Percentiles rank a stretch among this genome's conserved stretches.
Evolutionary conservation across 2,797 vertebrate genomes (phyloP).

Genomic region (Thunnus albacares): DNA sequence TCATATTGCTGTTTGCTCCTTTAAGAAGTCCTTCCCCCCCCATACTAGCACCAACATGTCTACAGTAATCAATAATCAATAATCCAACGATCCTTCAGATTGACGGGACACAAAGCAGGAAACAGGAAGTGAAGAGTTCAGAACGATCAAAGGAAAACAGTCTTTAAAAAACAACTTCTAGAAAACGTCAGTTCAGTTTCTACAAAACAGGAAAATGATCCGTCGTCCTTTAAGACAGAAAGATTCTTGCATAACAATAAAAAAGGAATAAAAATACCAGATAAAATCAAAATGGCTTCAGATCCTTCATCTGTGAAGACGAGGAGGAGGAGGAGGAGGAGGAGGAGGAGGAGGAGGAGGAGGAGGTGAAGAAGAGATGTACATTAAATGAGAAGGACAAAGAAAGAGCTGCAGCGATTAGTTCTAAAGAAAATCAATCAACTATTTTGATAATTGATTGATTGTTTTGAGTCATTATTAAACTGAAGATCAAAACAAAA

Average conservation of each 20-base stretch:
- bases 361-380: too few species aligned
- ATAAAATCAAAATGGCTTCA: constrained; percentile 64
- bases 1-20: constrained; percentile 21
- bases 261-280: background rate
- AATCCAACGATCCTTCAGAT: background rate
- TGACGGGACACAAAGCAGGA: background rate
- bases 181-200: background rate
- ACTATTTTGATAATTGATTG: too few species aligned
- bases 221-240: background rate
- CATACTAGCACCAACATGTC: constrained; percentile 9
- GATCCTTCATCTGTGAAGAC: constrained; percentile 35
- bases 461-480: too few species aligned
- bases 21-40: constrained; percentile 8
- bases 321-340: too few species aligned
- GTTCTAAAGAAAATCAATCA: too few species aligned
- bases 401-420: too few species aligned
- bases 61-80: constrained; percentile 12
- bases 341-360: background rate
- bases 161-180: constrained; percentile 11
- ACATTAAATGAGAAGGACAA: too few species aligned
- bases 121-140: background rate
- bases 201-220: background rate
- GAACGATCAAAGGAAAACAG: background rate
- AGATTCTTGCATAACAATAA: constrained; percentile 3
- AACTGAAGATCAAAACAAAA: too few species aligned